These are phyloP conservation scores for Stegodyphus dumicola DNA, from an alignment of 1,140 invertebrate species.

Conservation along the genomic window DNA sequence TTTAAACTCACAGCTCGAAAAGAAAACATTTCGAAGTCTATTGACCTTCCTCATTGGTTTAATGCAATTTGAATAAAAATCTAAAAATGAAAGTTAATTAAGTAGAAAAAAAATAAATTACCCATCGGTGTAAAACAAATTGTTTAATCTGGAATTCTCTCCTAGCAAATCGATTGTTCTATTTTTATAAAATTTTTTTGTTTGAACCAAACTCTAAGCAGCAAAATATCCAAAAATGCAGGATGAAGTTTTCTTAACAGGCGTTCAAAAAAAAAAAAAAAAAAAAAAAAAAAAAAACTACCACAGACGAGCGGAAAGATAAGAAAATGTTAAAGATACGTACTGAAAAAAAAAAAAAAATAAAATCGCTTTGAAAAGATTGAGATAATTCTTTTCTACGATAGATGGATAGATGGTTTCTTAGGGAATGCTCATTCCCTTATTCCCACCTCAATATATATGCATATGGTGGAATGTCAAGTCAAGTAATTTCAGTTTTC, in stretches of 20 bases:
- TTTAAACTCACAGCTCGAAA: too few relatives aligned
- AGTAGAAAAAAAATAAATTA: too few relatives aligned
- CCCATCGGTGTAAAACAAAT: too few relatives aligned
- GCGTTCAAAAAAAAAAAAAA: neutral
- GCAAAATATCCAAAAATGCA: too few relatives aligned
- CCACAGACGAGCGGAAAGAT: neutral
- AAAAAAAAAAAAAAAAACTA: neutral
- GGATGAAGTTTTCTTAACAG: neutral
- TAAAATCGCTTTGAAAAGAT: neutral
- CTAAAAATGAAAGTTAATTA: too few relatives aligned
- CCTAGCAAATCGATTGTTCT: too few relatives aligned
- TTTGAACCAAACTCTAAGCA: too few relatives aligned
- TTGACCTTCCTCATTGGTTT: too few relatives aligned
- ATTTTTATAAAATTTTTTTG: too few relatives aligned
- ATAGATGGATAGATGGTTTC: conserved; percentile 39
- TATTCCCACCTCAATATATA: conserved; percentile 35
- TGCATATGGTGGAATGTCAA: neutral
- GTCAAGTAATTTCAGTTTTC: conserved; percentile 19
- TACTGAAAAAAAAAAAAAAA: conserved; percentile 25
- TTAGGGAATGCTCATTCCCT: conserved; percentile 17
- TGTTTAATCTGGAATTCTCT: too few relatives aligned
- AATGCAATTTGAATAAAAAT: too few relatives aligned
- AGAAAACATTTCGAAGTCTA: too few relatives aligned
- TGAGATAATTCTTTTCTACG: conserved; percentile 27
- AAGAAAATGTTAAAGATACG: neutral